A percentile compares a stretch with the other conserved stretches of the same genome.
These are phyloP conservation scores for Sorex maritimensis DNA, from an alignment of 2,797 vertebrate species.

Conservation along the genomic window DNA sequence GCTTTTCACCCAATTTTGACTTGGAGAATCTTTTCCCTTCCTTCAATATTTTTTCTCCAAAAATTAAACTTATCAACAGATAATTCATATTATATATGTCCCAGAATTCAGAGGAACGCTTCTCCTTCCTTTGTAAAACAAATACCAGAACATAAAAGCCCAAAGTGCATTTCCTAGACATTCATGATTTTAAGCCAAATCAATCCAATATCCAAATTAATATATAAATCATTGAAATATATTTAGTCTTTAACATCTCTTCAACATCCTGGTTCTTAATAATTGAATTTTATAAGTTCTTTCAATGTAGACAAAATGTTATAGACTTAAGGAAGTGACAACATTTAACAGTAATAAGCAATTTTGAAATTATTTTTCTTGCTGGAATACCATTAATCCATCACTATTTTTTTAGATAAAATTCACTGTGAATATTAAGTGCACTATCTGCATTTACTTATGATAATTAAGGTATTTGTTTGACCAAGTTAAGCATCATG, in stretches of 20 bases:
- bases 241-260: constrained; percentile 21
- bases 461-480: constrained; percentile 43
- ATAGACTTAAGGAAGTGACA: constrained; percentile 19
- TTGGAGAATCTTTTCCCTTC: not conserved
- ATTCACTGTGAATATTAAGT: constrained; percentile 57
- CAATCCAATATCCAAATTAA: not conserved
- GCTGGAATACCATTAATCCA: constrained; percentile 49
- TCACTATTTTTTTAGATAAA: constrained; percentile 16
- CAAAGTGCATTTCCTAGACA: not conserved
- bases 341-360: constrained; percentile 9
- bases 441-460: constrained; percentile 38
- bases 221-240: constrained; percentile 12
- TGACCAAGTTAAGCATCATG: constrained; percentile 47
- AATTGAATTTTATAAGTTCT: constrained; percentile 15
- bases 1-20: not conserved
- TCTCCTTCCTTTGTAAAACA: not conserved
- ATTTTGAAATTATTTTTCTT: constrained; percentile 61
- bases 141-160: not conserved
- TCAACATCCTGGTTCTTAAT: not conserved
- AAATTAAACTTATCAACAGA: not conserved
- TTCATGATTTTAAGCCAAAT: not conserved
- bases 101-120: not conserved
- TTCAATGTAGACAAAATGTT: not conserved
- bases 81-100: not conserved
- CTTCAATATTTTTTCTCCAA: not conserved